Evolutionary conservation across 2,797 vertebrate genomes (phyloP).

Genomic region (Liparis tanakae): DNA sequence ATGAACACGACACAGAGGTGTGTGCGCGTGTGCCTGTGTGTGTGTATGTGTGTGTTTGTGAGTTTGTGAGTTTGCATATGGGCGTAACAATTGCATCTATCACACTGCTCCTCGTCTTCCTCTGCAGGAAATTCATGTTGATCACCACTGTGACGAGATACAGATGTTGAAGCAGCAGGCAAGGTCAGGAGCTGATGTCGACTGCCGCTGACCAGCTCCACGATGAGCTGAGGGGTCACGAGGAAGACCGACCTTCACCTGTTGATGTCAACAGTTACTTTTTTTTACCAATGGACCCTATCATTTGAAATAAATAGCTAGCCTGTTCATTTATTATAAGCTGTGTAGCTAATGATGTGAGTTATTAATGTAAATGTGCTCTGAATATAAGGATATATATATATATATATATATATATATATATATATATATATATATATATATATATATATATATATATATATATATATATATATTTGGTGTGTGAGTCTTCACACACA

Average conservation of each 20-base stretch:
- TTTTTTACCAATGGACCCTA: not conserved
- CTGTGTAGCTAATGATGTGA: not conserved
- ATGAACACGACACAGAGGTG: constrained; percentile 42
- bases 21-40: constrained; percentile 15
- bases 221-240: constrained; percentile 25
- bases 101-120: not conserved
- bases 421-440: too few species aligned
- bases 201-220: constrained; percentile 19
- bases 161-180: not conserved
- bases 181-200: not conserved
- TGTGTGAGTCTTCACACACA: not conserved
- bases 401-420: too few species aligned
- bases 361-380: not conserved
- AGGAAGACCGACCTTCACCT: too few species aligned
- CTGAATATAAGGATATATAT: not conserved
- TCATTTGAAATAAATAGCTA: not conserved
- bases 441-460: too few species aligned
- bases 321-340: not conserved
- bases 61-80: constrained; percentile 10
- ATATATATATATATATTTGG: too few species aligned
- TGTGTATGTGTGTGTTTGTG: constrained; percentile 16
- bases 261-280: too few species aligned
- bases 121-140: constrained; percentile 28
- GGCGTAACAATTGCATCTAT: not conserved
- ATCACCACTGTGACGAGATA: constrained; percentile 47